phyloP scores from a whole-genome alignment of 1,140 invertebrate genomes.

The Hypothenemus hampei region DNA sequence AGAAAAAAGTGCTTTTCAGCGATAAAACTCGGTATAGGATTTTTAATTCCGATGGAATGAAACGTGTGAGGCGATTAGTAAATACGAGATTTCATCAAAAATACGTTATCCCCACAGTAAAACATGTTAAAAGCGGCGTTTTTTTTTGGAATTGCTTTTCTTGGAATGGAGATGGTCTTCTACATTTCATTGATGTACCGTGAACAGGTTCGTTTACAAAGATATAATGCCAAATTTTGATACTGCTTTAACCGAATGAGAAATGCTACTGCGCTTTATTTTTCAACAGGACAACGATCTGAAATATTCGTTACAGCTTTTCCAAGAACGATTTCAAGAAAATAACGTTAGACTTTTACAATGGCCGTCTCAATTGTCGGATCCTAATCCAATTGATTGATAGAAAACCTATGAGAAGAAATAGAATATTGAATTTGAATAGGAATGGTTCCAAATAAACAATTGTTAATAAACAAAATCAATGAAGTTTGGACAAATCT shows the following conservation, averaged over 20 bases:
- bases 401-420: conserved; percentile 11
- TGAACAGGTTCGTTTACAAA: too few relatives aligned
- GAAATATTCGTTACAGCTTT: not conserved
- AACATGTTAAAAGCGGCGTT: not conserved
- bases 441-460: conserved; percentile 4
- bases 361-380: not conserved
- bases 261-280: not conserved
- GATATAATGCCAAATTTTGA: not conserved
- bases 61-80: not conserved
- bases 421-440: conserved; percentile 6
- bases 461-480: conserved; percentile 3
- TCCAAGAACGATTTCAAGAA: not conserved
- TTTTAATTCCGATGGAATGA: conserved; percentile 7
- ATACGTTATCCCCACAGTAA: not conserved
- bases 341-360: conserved; percentile 2
- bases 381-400: not conserved
- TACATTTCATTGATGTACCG: too few relatives aligned
- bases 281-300: too few relatives aligned
- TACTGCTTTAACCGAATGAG: not conserved
- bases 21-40: not conserved
- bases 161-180: not conserved
- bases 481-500: conserved; percentile 11
- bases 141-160: not conserved
- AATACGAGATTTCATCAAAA: not conserved
- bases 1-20: conserved; percentile 11